These are phyloP conservation scores for Fragum sueziense DNA, from an alignment of 2,888 invertebrate genomes.

Conservation along the genomic window DNA sequence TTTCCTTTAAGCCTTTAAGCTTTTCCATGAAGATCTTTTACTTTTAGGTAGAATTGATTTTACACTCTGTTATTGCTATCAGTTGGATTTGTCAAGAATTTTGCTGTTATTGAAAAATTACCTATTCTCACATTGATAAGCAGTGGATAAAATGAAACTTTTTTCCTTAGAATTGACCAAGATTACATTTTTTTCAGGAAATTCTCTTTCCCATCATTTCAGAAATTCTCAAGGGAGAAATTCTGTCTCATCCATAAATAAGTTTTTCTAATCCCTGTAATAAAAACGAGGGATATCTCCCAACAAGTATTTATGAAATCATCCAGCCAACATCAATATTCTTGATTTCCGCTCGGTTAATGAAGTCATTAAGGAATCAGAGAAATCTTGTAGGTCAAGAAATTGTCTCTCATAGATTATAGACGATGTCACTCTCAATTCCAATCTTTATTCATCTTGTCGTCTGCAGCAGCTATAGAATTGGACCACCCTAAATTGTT, in stretches of 20 bases:
- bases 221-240: neutral
- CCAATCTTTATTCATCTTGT: neutral
- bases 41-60: too few species aligned
- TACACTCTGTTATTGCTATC: too few species aligned
- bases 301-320: neutral
- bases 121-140: too few species aligned
- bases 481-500: neutral
- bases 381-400: neutral
- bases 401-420: too few species aligned
- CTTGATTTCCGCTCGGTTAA: neutral
- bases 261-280: neutral
- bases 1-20: too few species aligned
- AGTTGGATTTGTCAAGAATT: too few species aligned
- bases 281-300: neutral
- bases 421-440: too few species aligned
- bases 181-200: too few species aligned
- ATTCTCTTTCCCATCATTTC: neutral
- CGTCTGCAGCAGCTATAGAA: neutral
- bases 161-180: too few species aligned
- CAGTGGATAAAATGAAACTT: too few species aligned
- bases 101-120: too few species aligned
- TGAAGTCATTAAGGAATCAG: neutral
- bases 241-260: neutral
- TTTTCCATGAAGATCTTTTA: too few species aligned
- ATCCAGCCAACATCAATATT: neutral